Conservation (phyloP, 2,797 vertebrate species). For the Uromys caudimaculatus region DNA sequence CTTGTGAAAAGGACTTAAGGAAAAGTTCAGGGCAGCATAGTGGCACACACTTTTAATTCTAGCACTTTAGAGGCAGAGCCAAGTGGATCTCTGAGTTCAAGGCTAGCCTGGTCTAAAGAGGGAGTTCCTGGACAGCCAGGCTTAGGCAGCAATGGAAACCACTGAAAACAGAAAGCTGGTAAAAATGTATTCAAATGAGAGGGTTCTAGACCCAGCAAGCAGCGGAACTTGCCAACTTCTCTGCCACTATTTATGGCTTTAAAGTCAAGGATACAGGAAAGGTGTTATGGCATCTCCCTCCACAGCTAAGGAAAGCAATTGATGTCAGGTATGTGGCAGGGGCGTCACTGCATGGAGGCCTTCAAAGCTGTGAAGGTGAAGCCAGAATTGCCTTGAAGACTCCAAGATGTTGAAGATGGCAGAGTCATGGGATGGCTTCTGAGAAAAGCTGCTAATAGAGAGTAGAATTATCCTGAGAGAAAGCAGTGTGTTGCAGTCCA, state of each 20-base stretch:
- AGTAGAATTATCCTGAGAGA: background rate
- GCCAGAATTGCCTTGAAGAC: background rate
- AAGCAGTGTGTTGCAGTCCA: too few species aligned
- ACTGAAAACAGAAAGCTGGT: background rate
- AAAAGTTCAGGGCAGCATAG: background rate
- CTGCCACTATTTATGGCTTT: background rate
- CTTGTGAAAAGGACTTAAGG: background rate
- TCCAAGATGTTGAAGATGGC: background rate
- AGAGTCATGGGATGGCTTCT: background rate
- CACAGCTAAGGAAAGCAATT: background rate
- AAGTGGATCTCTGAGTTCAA: background rate
- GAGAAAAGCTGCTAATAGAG: background rate
- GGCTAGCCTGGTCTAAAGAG: background rate
- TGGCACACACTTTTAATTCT: background rate
- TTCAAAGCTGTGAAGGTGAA: too few species aligned
- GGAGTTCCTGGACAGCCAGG: background rate
- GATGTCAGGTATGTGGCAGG: background rate
- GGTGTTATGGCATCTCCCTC: background rate
- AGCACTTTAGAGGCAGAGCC: background rate
- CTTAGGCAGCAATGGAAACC: background rate
- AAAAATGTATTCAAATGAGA: too few species aligned
- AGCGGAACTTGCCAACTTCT: background rate
- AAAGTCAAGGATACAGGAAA: background rate
- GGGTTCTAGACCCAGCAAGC: background rate
- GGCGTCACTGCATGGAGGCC: too few species aligned